Percentiles rank a stretch among this genome's conserved stretches.
Conservation (phyloP, 2,113 vertebrate genomes). For the Mustela lutreola region DNA sequence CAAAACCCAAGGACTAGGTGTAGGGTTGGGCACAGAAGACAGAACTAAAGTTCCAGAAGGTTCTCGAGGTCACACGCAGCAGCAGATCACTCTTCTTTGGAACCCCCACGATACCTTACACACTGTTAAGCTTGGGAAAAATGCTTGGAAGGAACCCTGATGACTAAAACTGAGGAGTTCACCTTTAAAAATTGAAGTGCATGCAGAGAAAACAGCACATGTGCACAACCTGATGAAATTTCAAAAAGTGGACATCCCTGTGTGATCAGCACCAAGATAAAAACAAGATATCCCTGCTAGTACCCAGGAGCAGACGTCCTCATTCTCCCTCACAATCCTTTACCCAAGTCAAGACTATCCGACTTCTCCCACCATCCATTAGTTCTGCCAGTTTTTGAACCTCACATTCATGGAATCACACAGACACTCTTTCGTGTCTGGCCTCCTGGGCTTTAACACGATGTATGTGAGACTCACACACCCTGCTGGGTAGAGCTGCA, state of each 20-base stretch:
- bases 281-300: background rate
- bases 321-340: background rate
- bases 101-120: background rate
- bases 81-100: background rate
- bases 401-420: background rate
- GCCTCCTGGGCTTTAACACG: fast-evolving
- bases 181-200: background rate
- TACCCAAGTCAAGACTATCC: background rate
- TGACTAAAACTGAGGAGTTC: background rate
- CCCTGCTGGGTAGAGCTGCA: background rate
- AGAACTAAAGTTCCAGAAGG: background rate
- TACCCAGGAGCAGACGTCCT: background rate
- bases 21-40: background rate
- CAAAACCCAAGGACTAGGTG: background rate
- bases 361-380: background rate
- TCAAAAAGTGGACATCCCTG: background rate
- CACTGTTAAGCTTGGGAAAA: background rate
- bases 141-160: background rate
- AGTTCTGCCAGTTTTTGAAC: background rate
- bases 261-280: background rate
- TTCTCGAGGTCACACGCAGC: background rate
- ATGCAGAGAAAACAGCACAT: background rate
- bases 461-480: background rate
- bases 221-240: background rate
- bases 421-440: background rate